phyloP scores from a whole-genome alignment of 2,113 vertebrate species.

The Ranitomeya variabilis region DNA sequence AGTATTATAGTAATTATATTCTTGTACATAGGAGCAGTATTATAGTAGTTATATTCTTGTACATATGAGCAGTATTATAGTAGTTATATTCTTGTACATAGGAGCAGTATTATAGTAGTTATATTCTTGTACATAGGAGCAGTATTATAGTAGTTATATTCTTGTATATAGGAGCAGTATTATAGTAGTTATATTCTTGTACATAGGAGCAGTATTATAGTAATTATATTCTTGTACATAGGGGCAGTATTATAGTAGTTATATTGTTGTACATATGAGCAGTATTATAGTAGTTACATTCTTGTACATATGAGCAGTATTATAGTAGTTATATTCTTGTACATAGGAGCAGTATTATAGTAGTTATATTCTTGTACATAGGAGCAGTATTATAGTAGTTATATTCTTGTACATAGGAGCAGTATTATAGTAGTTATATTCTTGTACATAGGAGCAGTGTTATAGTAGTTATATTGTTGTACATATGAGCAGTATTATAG shows the following conservation, averaged over 20 bases:
- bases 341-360: constrained; percentile 3
- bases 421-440: too few species aligned
- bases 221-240: too few species aligned
- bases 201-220: background rate
- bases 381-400: constrained; percentile 16
- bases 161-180: constrained; percentile 5
- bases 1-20: too few species aligned
- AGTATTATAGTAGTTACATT: constrained; percentile 15
- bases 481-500: background rate
- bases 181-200: constrained; percentile 1
- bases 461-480: too few species aligned
- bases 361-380: constrained; percentile 21
- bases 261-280: background rate
- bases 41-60: constrained; percentile 15
- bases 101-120: background rate
- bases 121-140: constrained; percentile 5
- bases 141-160: constrained; percentile 13
- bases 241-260: background rate
- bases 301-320: constrained; percentile 4
- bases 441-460: too few species aligned
- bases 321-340: constrained; percentile 8
- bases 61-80: background rate
- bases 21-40: background rate
- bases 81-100: constrained; percentile 7
- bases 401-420: constrained; percentile 1